Base-by-base conservation (phyloP, 2,888 invertebrate genomes). In the Parnassius smintheus region DNA sequence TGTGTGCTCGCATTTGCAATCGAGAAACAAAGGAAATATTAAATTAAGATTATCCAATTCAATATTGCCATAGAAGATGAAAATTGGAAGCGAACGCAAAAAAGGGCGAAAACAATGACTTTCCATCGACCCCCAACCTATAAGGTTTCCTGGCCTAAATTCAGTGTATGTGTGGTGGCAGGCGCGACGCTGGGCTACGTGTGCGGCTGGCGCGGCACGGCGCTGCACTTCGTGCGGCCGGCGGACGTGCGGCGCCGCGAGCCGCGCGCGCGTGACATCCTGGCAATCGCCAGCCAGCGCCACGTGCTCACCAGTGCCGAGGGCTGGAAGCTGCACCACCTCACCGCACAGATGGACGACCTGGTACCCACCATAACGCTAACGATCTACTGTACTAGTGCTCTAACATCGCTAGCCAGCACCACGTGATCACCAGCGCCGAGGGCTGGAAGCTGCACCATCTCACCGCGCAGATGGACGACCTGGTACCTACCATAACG, bases 381-480 rank as follows among this genome's bases (percentile, higher is more conserved):
- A 11, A 18, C 42, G 51, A 4, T 46, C 41, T n/a, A 9, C 9
- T 42, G 18, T 18, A 18, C 18, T 18, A 18, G 18, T 18, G 18
- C 18, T 1, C 18, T 18, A 18, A 18, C 86, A 93, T 98, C 74
- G 97, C 98, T 44, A 96, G 96, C 85, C 98, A 98, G 84, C 95
- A 95, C 69, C 95, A 96, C 78, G 96, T 98, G 59, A 91, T 96
- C 69, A 96, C 97, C 76, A 97, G 96, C 86, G 95, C 97, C 18
- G 96, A 97, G 72, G 98, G 98, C 1, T 98, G 98, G 98, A 98
- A 98, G 90, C 94, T 98, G 65, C 95, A 96, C 90, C 98, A 98
- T 82, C 93, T 98, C 72, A 96, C 96, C 49, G 95, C 97, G 52
- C 98, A 98, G 92, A 96, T 98, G 95, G 97, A 98, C 77, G 97